Evolutionary conservation across 30 jellyfish, hydroid and myxozoan genomes (phyloP).

Genomic region (Mastigias papua): DNA sequence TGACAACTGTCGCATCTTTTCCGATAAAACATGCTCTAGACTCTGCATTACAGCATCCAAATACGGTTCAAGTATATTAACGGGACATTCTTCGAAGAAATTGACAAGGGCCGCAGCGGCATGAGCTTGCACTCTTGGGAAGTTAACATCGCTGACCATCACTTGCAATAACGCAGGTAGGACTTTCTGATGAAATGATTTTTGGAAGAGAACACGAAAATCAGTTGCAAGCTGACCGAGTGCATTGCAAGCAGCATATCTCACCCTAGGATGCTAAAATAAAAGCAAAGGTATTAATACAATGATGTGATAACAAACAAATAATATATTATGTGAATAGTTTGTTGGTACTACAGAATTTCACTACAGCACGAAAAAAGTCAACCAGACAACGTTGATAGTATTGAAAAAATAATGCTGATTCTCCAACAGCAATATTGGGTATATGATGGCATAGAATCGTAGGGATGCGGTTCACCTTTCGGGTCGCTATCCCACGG

Average conservation of each 20-base stretch:
- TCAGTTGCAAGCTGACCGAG: conserved; percentile 99
- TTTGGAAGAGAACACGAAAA: conserved; percentile 86
- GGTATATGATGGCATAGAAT: too few relatives aligned
- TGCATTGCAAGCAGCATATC: conserved; percentile 99
- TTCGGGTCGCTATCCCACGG: too few relatives aligned
- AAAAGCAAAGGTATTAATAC: too few relatives aligned
- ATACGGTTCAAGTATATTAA: conserved; percentile 93
- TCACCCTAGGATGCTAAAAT: conserved; percentile 93
- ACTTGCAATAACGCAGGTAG: conserved; percentile 85
- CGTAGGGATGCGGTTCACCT: too few relatives aligned
- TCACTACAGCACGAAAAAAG: too few relatives aligned
- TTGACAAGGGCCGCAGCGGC: conserved; percentile 99
- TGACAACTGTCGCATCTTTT: conserved; percentile 88
- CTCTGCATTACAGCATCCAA: conserved; percentile 93
- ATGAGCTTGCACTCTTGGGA: conserved; percentile 99
- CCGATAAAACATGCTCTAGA: conserved; percentile 86
- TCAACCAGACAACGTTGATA: too few relatives aligned
- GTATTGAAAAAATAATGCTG: too few relatives aligned
- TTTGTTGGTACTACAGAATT: too few relatives aligned
- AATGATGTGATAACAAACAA: too few relatives aligned
- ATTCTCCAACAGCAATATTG: too few relatives aligned
- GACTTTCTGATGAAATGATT: conserved; percentile 88
- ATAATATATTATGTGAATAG: too few relatives aligned
- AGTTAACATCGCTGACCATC: conserved; percentile 80
- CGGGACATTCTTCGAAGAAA: conserved; percentile 99